Conservation (phyloP, 2,113 vertebrate species). For the Chrysemys picta region DNA sequence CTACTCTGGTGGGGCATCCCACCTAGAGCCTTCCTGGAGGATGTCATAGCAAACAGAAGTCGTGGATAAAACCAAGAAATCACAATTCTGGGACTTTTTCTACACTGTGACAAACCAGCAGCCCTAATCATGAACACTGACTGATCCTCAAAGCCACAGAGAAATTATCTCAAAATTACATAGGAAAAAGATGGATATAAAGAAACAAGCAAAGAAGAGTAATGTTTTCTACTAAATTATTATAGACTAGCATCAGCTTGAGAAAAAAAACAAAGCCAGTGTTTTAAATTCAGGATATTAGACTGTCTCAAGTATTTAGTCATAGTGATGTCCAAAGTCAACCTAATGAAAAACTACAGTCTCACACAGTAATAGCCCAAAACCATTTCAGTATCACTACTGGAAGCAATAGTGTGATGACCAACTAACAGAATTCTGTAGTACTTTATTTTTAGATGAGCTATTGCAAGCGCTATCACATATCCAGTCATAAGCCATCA, state of each 20-base stretch:
- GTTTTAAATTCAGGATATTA: background rate
- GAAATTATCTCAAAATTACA: conserved; percentile 3
- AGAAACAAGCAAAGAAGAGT: background rate
- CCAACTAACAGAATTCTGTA: background rate
- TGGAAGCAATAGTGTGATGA: background rate
- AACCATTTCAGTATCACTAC: background rate
- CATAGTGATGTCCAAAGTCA: background rate
- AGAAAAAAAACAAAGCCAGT: background rate
- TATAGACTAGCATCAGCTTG: background rate
- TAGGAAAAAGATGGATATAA: background rate
- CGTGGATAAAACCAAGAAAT: background rate
- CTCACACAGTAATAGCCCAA: background rate
- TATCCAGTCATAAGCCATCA: background rate
- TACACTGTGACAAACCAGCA: background rate
- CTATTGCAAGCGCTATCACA: background rate
- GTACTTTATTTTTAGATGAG: background rate
- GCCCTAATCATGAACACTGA: background rate
- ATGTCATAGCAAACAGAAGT: background rate
- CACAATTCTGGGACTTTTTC: background rate
- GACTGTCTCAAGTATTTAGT: background rate
- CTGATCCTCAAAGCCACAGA: background rate
- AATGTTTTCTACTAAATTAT: background rate
- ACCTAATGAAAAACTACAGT: background rate
- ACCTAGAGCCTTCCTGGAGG: no score
- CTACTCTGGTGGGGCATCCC: background rate